Evolutionary conservation across 2,797 vertebrate genomes (phyloP), one percentile per base, ranked within the genome.

Genomic region (Pogonophryne albipinna): DNA sequence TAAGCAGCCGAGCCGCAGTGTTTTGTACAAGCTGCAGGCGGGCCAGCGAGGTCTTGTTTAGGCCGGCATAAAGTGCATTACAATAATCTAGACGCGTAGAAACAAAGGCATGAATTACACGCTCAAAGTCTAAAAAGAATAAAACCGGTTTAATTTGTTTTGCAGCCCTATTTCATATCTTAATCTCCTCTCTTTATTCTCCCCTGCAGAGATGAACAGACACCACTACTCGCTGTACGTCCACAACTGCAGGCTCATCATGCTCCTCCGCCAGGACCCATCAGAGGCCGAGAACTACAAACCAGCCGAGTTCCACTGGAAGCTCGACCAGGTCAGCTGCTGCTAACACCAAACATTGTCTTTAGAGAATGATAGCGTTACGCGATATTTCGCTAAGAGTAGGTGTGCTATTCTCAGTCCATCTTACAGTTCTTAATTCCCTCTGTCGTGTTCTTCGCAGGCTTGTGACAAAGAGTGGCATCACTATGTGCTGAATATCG

Each of bases 301-400:
- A 83, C 98, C 98, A 3, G 97, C 98, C 0, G 98, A 99, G 82
- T 99, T 99, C 71, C 98, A 99, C 94, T 99, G 98, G 98, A 99
- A 99, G 58, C 85, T 99, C 0, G 96, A 97, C 46, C 97, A 99
- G 93, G 98, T 98, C 70, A 82, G 94, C 74, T 7, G 14, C 56
- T 44, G 10, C 42, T 45, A 1, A 49, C 14, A 16, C 23, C 41
- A 46, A 17, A 34, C 44, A 17, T n/a, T 31, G 17, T 31, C 10
- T 17, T 19, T 1, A 42, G 56, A n/a, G 6, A 41, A 15, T 1
- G 15, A 4, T 53, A 41, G 12, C 12, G 20, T 59, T 0, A 1
- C 12, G 16, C 15, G 19, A 38, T 52, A 17, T 46, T 46, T 46
- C 11, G 49, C 49, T 51, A 20, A 51, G 49, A 51, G 49, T 51